Conservation (phyloP, 2,797 vertebrate species). For the Eidolon dupreanum region DNA sequence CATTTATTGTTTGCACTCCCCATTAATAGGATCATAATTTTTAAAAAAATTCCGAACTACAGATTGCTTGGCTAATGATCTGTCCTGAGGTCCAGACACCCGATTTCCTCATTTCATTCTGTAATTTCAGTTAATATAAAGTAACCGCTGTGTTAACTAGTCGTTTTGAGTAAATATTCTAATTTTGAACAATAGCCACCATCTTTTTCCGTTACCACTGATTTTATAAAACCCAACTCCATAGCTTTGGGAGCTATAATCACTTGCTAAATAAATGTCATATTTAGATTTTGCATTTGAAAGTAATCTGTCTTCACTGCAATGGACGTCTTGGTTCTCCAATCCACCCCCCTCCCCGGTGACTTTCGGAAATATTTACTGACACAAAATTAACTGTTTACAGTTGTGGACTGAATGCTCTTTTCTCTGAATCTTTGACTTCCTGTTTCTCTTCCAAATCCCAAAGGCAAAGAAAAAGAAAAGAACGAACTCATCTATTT, state of each 20-base stretch:
- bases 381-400: constrained; percentile 85
- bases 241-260: background rate
- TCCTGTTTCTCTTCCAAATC: constrained; percentile 84
- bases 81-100: background rate
- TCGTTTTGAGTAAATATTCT: background rate
- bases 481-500: constrained; percentile 8
- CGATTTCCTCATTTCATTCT: constrained; percentile 25
- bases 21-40: constrained; percentile 1
- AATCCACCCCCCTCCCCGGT: background rate
- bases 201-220: background rate
- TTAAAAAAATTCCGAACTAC: background rate
- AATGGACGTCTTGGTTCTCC: constrained; percentile 71
- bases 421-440: constrained; percentile 86
- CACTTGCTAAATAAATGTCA: constrained; percentile 71
- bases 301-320: constrained; percentile 71
- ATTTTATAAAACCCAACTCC: background rate
- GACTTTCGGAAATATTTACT: constrained; percentile 85
- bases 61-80: background rate
- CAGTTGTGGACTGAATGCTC: constrained; percentile 83
- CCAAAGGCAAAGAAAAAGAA: constrained; percentile 61
- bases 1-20: constrained; percentile 18
- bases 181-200: background rate
- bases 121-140: background rate
- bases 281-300: constrained; percentile 67
- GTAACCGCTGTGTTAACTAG: background rate